Percentiles rank a stretch among this genome's conserved stretches.
Conservation (phyloP, 1,140 invertebrate species). For the Aphaenogaster floridana region DNA sequence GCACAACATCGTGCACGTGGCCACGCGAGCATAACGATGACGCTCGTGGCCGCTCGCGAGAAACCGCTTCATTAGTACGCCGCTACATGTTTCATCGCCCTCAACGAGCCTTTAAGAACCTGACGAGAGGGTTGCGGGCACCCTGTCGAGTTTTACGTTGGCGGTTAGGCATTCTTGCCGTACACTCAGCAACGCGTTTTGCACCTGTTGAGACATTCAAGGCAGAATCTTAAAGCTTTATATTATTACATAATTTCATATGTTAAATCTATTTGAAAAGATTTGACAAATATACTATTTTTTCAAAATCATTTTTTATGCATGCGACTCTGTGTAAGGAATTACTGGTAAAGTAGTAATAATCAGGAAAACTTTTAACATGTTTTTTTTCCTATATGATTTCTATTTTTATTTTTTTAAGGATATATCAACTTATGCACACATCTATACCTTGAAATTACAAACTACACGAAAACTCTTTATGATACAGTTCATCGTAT, state of each 20-base stretch:
- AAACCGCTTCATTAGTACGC: slow-evolving; percentile 59
- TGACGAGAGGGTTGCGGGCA: slow-evolving; percentile 39
- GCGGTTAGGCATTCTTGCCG: not conserved
- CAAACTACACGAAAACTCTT: not conserved
- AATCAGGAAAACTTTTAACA: not conserved
- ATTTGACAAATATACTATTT: not conserved
- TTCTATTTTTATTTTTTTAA: slow-evolving; percentile 18
- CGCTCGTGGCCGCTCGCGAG: slow-evolving; percentile 3
- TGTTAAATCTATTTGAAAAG: slow-evolving; percentile 3
- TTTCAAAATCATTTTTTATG: not conserved
- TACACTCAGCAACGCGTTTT: not conserved
- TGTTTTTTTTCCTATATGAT: not conserved
- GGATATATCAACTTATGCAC: not conserved
- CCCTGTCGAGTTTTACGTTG: slow-evolving; percentile 21
- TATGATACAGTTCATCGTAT: not conserved
- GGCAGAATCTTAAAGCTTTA: not conserved
- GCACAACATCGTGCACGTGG: slow-evolving; percentile 13
- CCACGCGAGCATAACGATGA: slow-evolving; percentile 34
- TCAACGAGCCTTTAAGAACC: slow-evolving; percentile 44
- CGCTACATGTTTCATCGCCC: slow-evolving; percentile 48
- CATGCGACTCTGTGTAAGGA: not conserved
- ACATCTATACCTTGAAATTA: not conserved
- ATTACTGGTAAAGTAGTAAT: not conserved
- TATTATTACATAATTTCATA: not conserved
- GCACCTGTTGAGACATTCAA: slow-evolving; percentile 2